phyloP scores from a whole-genome alignment of 1,140 invertebrate species.

The Wasmannia auropunctata region DNA sequence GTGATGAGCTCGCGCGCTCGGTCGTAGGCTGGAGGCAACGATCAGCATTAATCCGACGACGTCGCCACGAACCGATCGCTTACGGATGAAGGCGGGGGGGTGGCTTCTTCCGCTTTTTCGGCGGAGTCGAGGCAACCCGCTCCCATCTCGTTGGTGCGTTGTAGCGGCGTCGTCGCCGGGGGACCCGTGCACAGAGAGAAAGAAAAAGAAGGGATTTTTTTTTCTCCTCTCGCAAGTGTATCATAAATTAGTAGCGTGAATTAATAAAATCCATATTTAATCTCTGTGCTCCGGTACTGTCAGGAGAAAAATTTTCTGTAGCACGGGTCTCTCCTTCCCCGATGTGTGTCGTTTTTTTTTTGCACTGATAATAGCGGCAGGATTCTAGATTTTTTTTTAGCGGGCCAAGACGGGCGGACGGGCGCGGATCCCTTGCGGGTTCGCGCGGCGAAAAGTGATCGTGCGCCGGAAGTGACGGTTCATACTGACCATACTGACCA shows the following conservation, averaged over 20 bases:
- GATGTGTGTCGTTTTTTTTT: constrained; percentile 10
- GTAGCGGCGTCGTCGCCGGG: neutral
- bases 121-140: too few species aligned
- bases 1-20: constrained; percentile 9
- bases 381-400: constrained; percentile 45
- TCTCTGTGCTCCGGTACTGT: neutral
- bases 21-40: constrained; percentile 2
- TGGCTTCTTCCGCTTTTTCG: too few species aligned
- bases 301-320: neutral
- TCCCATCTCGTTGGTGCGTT: neutral
- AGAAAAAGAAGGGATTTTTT: neutral
- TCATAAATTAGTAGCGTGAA: neutral
- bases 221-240: too few species aligned
- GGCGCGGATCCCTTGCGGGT: neutral
- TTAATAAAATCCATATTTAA: neutral
- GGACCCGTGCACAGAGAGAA: constrained; percentile 7
- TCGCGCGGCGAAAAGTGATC: neutral
- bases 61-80: neutral
- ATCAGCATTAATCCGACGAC: neutral
- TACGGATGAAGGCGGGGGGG: neutral
- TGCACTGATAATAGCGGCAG: constrained; percentile 68
- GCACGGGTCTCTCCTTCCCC: neutral
- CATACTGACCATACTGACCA: constrained; percentile 66
- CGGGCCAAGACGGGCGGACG: neutral
- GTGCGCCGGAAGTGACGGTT: neutral